phyloP scores from a whole-genome alignment of 2,888 invertebrate genomes.

The Ypsolopha scabrella region DNA sequence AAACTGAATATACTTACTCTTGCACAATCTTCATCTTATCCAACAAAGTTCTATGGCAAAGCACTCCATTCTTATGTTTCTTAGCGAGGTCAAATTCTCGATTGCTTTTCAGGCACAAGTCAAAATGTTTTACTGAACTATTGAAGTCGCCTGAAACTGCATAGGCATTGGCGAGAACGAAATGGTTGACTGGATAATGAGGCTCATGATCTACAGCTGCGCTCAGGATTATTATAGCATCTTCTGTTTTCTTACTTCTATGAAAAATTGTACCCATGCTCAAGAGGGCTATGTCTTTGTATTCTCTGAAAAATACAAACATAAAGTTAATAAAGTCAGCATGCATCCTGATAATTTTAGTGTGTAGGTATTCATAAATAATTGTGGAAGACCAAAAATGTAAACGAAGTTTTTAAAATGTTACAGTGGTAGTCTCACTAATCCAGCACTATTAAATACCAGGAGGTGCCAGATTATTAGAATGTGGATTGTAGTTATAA shows the following conservation, averaged over 20 bases:
- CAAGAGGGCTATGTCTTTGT: conserved; percentile 79
- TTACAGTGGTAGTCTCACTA: no score
- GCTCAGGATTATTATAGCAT: conserved; percentile 79
- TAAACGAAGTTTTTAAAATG: no score
- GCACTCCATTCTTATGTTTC: conserved; percentile 73
- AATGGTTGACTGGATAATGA: conserved; percentile 70
- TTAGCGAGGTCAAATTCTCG: conserved; percentile 72
- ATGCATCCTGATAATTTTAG: background rate
- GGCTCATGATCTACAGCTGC: conserved; percentile 80
- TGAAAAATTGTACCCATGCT: conserved; percentile 82
- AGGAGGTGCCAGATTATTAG: no score
- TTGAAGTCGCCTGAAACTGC: conserved; percentile 79
- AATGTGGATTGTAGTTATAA: no score
- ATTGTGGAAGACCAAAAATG: background rate
- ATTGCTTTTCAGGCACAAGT: conserved; percentile 74
- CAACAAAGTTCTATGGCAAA: conserved; percentile 76
- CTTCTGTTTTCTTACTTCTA: conserved; percentile 74
- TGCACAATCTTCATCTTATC: conserved; percentile 73
- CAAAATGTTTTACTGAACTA: conserved; percentile 70
- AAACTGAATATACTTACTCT: conserved; percentile 63
- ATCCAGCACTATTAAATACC: no score
- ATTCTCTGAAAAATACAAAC: conserved; percentile 63
- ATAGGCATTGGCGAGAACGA: conserved; percentile 80
- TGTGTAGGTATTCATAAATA: background rate
- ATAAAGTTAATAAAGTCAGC: conserved; percentile 7